Conservation (phyloP, 2,888 invertebrate species). For the Drosophila mimetica region DNA sequence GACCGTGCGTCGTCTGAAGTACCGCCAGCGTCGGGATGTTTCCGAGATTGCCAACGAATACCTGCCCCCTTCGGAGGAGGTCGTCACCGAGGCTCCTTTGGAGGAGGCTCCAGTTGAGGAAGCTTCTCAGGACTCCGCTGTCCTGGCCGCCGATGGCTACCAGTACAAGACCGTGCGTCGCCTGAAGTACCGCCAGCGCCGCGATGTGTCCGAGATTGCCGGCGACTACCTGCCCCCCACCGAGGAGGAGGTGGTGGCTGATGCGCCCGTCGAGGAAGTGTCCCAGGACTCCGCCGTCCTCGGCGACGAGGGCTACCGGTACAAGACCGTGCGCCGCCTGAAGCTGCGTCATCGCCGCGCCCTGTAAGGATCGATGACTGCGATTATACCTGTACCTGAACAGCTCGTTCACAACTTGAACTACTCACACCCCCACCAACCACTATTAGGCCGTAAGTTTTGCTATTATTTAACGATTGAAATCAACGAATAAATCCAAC, state of each 20-base stretch:
- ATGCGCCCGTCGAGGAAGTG: conserved; percentile 44
- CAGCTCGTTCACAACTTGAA: conserved; percentile 62
- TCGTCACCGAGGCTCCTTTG: conserved; percentile 10
- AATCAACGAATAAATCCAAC: conserved; percentile 75
- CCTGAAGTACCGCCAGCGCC: conserved; percentile 52
- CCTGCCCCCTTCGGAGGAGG: conserved; percentile 55
- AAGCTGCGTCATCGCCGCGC: conserved; percentile 77
- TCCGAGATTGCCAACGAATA: conserved; percentile 68
- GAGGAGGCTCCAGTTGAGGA: conserved; percentile 33
- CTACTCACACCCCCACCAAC: conserved; percentile 44
- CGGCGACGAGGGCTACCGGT: conserved; percentile 66
- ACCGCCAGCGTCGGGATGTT: conserved; percentile 69
- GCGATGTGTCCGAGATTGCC: conserved; percentile 5
- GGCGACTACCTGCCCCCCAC: conserved; percentile 10
- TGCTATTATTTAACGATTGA: conserved; percentile 75
- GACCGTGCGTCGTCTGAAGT: conserved; percentile 68
- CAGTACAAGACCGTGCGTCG: conserved; percentile 69
- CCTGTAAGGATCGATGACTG: conserved; percentile 48
- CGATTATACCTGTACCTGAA: conserved; percentile 30
- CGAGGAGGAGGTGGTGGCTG: conserved; percentile 41
- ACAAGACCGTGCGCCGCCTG: conserved; percentile 76
- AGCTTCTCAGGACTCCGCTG: conserved; percentile 47
- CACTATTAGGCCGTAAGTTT: conserved; percentile 68
- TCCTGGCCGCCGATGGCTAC: conserved; percentile 62
- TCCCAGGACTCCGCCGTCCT: conserved; percentile 57